Evolutionary conservation across 1,140 invertebrate genomes (phyloP), one percentile per base, ranked within the genome.

Genomic region (Cydia fagiglandana): DNA sequence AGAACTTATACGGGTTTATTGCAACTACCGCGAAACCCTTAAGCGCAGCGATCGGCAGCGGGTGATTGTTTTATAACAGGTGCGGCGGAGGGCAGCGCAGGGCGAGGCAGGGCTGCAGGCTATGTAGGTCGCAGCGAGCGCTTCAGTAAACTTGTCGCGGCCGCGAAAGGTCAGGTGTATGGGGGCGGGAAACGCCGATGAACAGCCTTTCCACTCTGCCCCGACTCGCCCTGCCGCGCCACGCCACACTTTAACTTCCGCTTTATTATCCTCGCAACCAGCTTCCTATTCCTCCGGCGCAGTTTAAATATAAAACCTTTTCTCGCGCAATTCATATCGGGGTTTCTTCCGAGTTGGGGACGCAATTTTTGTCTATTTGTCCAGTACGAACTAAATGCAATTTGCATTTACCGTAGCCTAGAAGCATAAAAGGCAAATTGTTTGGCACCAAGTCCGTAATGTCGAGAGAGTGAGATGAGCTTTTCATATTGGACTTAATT

Each of bases 81-180:
- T 74, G 47, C 45, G 17, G 17, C 53, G 50, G 56, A 75, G 74
- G 66, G 56, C 70, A 75, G 68, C 41, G 41, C 20, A 30, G 76
- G 70, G 64, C 64, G 73, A 73, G 74, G 41, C 41, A 75, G 64
- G 76, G 78, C 76, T 75, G 76, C 76, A 79, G 64, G 82, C 80
- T 86, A 90, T 90, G 83, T 91, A 92, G 91, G 89, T 92, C 89
- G 85, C 80, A 80, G 77, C 80, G 81, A 89, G 83, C 87, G 90
- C 88, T 88, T 88, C 87, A 88, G 82, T 88, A 88, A 89, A 88
- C 88, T 89, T 84, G 88, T 89, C 83, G 86, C 84, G 87, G 81
- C 76, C 84, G 83, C 81, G 80, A 88, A 88, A 89, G 88, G 86
- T 88, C 86, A 92, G 89, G 91, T 90, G 88, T 90, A 88, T 90